Evolutionary conservation across 2,797 vertebrate genomes (phyloP).

Genomic region (Sebastes cheni): DNA sequence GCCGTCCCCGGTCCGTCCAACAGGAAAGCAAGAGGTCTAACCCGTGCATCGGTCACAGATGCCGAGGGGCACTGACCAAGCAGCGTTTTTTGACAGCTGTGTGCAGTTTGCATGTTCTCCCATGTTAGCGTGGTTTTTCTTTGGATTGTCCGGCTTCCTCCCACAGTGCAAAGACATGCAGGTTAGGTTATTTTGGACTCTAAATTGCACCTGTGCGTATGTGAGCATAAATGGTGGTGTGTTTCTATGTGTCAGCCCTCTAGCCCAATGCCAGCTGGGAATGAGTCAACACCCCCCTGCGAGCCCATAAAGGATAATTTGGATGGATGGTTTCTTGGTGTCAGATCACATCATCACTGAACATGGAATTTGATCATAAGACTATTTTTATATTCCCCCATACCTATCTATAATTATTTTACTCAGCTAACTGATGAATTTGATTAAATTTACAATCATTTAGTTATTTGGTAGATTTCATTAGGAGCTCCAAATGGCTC

Average conservation of each 20-base stretch:
- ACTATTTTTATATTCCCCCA: neutral
- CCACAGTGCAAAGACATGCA: neutral
- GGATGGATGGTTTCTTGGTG: neutral
- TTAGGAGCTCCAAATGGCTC: neutral
- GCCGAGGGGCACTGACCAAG: too few species aligned
- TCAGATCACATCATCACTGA: neutral
- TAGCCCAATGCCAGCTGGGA: too few species aligned
- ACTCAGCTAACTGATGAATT: neutral
- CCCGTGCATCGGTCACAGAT: too few species aligned
- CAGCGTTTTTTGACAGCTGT: neutral
- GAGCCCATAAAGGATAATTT: too few species aligned
- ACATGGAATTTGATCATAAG: neutral
- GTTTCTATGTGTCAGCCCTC: neutral
- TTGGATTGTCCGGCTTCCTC: neutral
- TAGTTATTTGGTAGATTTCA: neutral
- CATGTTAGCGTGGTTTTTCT: neutral
- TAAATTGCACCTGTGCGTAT: neutral
- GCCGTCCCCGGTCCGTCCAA: rapidly evolving
- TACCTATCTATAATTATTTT: neutral
- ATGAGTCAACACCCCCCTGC: too few species aligned
- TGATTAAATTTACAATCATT: neutral
- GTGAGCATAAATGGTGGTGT: neutral
- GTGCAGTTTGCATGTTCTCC: neutral
- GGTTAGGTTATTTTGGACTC: neutral
- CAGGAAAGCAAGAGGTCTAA: too few species aligned